Evolutionary conservation across 2,113 vertebrate genomes (phyloP).

Genomic region (Mionectes macconnelli): DNA sequence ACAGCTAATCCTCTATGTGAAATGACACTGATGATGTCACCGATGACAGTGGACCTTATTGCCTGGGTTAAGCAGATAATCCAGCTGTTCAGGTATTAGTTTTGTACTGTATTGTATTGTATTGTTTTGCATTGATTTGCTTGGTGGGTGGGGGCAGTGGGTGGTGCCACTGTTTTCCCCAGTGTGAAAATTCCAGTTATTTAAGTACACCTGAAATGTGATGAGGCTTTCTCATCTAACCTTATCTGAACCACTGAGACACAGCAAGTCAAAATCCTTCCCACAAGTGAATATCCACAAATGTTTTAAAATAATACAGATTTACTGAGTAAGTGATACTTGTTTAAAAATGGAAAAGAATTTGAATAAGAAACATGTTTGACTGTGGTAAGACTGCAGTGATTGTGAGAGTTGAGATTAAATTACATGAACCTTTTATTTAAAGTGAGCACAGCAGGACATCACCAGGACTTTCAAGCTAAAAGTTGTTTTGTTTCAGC

Average conservation of each 20-base stretch:
- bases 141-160: rapidly evolving
- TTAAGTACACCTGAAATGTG: background rate
- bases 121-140: background rate
- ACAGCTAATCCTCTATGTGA: background rate
- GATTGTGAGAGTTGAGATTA: background rate
- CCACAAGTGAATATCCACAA: background rate
- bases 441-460: background rate
- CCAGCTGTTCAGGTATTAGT: background rate
- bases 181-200: background rate
- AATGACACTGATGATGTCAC: background rate
- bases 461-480: background rate
- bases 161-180: background rate
- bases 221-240: background rate
- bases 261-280: background rate
- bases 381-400: background rate
- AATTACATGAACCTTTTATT: background rate
- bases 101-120: rapidly evolving
- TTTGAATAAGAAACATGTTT: background rate
- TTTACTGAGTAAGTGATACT: background rate
- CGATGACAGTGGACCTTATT: background rate
- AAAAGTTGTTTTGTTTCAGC: background rate
- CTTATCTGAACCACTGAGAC: background rate
- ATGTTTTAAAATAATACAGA: background rate
- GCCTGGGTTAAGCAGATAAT: background rate
- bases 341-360: background rate